Evolutionary conservation across 1,140 invertebrate genomes (phyloP).

Genomic region (Oncopeltus fasciatus): DNA sequence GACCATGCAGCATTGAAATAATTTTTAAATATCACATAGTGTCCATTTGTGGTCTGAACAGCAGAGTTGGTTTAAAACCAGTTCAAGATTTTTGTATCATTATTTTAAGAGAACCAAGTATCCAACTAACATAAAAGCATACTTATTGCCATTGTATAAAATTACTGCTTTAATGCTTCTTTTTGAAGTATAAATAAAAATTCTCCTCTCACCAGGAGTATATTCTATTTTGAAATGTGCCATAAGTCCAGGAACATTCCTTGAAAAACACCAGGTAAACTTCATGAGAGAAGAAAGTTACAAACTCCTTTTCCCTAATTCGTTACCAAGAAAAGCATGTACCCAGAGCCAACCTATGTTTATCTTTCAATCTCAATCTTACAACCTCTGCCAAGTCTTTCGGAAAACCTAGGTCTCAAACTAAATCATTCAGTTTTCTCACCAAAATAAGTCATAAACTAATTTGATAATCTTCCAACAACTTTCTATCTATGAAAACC

Average conservation of each 20-base stretch:
- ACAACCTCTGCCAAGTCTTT: no score
- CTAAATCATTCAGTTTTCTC: no score
- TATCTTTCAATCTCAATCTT: no score
- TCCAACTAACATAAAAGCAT: neutral
- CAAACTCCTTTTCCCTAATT: no score
- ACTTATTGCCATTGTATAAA: neutral
- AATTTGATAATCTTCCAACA: no score
- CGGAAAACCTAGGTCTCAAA: no score
- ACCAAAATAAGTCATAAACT: no score
- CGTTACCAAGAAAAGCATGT: no score
- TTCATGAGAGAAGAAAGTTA: no score
- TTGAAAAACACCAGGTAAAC: neutral
- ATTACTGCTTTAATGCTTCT: neutral
- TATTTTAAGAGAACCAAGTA: neutral
- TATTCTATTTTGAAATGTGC: neutral
- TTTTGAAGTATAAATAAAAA: neutral
- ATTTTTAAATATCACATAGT: neutral
- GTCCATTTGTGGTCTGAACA: neutral
- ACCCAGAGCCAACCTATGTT: no score
- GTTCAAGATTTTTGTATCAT: neutral
- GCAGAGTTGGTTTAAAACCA: neutral
- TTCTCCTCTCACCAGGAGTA: neutral
- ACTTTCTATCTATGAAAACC: no score
- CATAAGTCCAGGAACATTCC: neutral
- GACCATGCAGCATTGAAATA: neutral